A percentile compares a stretch with the other conserved stretches of the same genome.
These are phyloP conservation scores for Plectropomus leopardus DNA, from an alignment of 2,113 vertebrate species.

Conservation along the genomic window DNA sequence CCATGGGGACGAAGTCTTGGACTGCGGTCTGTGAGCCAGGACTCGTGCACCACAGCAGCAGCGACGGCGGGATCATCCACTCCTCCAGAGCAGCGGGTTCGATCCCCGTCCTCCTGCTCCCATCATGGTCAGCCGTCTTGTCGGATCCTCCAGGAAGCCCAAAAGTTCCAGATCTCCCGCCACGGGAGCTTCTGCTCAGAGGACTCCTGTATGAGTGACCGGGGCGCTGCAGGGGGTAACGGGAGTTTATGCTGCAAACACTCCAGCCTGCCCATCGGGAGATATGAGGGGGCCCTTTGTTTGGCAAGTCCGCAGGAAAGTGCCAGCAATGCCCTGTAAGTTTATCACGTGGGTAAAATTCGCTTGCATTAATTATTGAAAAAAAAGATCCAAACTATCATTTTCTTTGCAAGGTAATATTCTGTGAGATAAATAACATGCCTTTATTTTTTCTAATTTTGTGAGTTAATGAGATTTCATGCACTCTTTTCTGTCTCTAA, in stretches of 20 bases:
- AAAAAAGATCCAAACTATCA: not conserved
- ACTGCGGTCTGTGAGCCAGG: conserved; percentile 67
- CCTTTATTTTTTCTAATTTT: conserved; percentile 1
- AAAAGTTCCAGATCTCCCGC: conserved; percentile 86
- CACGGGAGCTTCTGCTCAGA: conserved; percentile 91
- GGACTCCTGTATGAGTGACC: conserved; percentile 78
- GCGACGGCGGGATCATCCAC: conserved; percentile 6
- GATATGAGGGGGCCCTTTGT: conserved; percentile 38
- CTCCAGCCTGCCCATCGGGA: conserved; percentile 62
- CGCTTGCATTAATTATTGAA: not conserved
- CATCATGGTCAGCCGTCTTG: conserved; percentile 53
- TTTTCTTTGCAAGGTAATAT: not conserved
- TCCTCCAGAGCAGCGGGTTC: conserved; percentile 51
- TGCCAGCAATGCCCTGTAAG: conserved; percentile 76
- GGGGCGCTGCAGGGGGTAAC: conserved; percentile 25
- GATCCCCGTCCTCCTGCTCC: conserved; percentile 59
- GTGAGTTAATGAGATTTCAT: conserved; percentile 20
- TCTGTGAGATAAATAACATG: not conserved
- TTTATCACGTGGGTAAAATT: conserved; percentile 3
- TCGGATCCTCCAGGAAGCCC: conserved; percentile 80
- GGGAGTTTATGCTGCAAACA: conserved; percentile 55
- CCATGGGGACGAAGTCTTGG: conserved; percentile 67
- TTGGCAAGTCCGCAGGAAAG: conserved; percentile 71
- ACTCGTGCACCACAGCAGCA: conserved; percentile 46
- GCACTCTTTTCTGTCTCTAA: conserved; percentile 70